Percentiles rank a stretch among this genome's conserved stretches.
These are phyloP conservation scores for Desmophyllum pertusum DNA, from an alignment of 92 coral and sea anemone genomes.

Conservation along the genomic window DNA sequence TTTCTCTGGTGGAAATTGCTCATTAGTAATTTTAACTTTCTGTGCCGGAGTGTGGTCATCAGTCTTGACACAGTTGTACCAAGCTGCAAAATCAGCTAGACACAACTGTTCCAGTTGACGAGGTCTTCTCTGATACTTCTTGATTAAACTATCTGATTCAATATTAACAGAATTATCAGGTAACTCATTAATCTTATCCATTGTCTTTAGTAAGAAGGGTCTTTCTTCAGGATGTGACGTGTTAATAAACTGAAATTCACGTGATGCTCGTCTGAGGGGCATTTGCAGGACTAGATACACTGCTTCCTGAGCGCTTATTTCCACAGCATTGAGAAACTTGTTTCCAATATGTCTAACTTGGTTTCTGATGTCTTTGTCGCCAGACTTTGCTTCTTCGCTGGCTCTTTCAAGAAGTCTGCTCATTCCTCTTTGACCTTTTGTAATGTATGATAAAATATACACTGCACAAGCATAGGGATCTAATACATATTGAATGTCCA, in stretches of 20 bases:
- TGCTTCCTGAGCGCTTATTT: conserved; percentile 76
- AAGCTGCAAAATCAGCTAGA: conserved; percentile 74
- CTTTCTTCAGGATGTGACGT: conserved; percentile 72
- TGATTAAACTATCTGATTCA: conserved; percentile 60
- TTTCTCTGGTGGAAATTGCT: conserved; percentile 63
- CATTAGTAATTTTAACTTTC: conserved; percentile 28
- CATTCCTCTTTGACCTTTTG: conserved; percentile 79
- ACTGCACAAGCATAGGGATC: conserved; percentile 77
- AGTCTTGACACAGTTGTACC: conserved; percentile 63
- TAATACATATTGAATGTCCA: conserved; percentile 70
- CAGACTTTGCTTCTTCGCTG: conserved; percentile 63
- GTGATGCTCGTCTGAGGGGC: conserved; percentile 60
- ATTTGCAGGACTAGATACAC: conserved; percentile 70
- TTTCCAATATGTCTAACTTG: conserved; percentile 62
- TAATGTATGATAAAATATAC: conserved; percentile 65
- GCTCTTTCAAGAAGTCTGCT: conserved; percentile 69
- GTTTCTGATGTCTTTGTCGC: conserved; percentile 56
- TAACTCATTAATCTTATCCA: conserved; percentile 61
- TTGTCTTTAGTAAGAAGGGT: conserved; percentile 53
- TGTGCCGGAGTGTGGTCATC: conserved; percentile 8
- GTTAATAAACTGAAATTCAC: conserved; percentile 66
- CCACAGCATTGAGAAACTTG: conserved; percentile 72
- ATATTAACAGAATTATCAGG: conserved; percentile 67
- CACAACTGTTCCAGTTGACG: conserved; percentile 47
- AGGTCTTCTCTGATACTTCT: conserved; percentile 70